Conservation (phyloP, 2,888 invertebrate species). For the Drosophila limbata region DNA sequence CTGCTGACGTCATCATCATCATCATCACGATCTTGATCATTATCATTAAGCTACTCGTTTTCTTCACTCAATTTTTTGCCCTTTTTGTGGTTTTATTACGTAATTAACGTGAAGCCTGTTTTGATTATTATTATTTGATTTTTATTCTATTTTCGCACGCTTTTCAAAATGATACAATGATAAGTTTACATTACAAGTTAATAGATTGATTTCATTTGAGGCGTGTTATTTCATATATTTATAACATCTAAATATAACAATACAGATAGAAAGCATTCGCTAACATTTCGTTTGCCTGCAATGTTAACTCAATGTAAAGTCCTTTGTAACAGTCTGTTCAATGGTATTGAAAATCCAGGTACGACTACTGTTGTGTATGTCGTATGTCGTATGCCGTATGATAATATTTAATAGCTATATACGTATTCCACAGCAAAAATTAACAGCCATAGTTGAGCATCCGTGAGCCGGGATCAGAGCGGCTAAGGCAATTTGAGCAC, state of each 20-base stretch:
- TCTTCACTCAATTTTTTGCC: neutral
- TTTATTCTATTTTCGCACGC: conserved; percentile 37
- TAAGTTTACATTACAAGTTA: neutral
- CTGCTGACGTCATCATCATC: conserved; percentile 50
- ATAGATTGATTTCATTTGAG: neutral
- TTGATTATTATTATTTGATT: conserved; percentile 21
- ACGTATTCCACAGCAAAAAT: conserved; percentile 35
- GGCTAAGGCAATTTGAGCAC: conserved; percentile 37
- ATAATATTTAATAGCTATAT: conserved; percentile 29
- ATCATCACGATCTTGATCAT: conserved; percentile 15
- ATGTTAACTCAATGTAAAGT: conserved; percentile 3
- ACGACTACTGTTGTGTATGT: neutral
- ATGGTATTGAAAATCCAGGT: neutral
- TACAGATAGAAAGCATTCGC: neutral
- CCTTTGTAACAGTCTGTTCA: neutral
- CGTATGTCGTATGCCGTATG: neutral
- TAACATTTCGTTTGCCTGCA: neutral
- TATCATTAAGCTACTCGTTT: conserved; percentile 5
- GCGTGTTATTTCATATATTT: too few relatives aligned
- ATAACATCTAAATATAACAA: neutral
- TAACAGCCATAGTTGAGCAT: conserved; percentile 31
- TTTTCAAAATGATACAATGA: conserved; percentile 6
- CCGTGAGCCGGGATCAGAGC: conserved; percentile 25
- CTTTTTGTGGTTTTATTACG: conserved; percentile 27
- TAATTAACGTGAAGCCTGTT: conserved; percentile 43